phyloP scores from a whole-genome alignment of 2,113 vertebrate genomes.

The Mirza zaza region DNA sequence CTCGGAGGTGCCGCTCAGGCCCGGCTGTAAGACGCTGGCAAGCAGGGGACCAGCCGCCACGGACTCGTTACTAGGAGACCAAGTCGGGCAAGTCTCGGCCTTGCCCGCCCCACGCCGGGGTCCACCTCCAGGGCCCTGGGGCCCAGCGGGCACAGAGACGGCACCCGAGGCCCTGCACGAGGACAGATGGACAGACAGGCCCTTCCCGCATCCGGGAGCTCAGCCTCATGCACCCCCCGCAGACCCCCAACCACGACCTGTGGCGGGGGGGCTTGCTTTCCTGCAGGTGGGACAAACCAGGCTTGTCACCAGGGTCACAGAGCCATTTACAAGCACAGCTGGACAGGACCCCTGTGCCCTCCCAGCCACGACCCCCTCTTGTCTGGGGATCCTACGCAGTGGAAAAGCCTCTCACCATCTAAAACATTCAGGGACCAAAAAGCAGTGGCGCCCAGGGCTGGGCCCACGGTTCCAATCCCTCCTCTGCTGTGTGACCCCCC shows the following conservation, averaged over 20 bases:
- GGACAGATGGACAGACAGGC: not conserved
- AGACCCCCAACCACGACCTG: not conserved
- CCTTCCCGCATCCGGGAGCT: not conserved
- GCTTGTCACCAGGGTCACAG: not conserved
- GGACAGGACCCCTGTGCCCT: accelerated
- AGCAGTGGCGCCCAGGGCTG: not conserved
- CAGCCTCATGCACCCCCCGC: accelerated
- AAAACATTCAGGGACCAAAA: not conserved
- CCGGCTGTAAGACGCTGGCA: not conserved
- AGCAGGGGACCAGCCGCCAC: not conserved
- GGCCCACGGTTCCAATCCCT: not conserved
- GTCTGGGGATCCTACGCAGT: not conserved
- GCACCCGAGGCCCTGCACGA: accelerated
- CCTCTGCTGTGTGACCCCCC: not conserved
- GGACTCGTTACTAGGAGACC: slow-evolving; percentile 3
- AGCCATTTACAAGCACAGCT: accelerated
- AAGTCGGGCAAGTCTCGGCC: not conserved
- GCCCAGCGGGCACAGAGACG: accelerated
- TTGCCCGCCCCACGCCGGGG: accelerated
- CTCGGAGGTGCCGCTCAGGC: accelerated
- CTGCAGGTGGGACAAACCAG: not conserved
- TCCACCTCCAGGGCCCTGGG: not conserved
- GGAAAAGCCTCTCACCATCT: not conserved
- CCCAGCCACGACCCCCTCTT: not conserved
- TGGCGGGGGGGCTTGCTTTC: not conserved